Base-by-base conservation (phyloP, 2,888 invertebrate species). In the Phyto melanocephala region DNA sequence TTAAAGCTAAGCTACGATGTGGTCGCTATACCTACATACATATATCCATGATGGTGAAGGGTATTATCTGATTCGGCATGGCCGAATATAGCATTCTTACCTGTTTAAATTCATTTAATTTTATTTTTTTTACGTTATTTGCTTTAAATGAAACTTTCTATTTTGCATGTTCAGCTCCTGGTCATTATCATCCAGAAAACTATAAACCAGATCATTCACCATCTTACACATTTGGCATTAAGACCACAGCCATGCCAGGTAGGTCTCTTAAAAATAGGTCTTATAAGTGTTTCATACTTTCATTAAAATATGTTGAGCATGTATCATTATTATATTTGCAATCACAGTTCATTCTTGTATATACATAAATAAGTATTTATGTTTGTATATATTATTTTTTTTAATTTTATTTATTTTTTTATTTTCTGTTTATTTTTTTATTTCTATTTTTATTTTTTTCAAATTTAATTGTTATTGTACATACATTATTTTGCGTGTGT, bases 191-290 rank as follows among this genome's bases (percentile, higher is more conserved):
- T 85, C 93, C 94, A 60, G 93, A 93, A 87, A 92, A 92, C 78
- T 90, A 88, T 75, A 91, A 90, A 22, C 84, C 90, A 13, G 89
- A 90, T 75, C 91, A 90, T 72, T 88, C 90, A 13, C 91, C 91
- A 1, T 87, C 92, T 81, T 95, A 92, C 87, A 93, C 93, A 74
- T 94, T 95, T 86, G 93, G 94, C 65, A 89, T 93, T 3, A 94
- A 93, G 90, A 89, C 88, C 2, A 56, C 85, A 4, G 84, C 85
- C 7, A 84, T 88, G 77, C 85, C 89, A 87, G 90, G 90, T 90
- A 87, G 86, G 90, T 88, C 15, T 45, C 28, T 6, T 28, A 5
- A 28, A 28, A 28, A 5, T 6, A 3, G 4, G 28, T 28, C 28
- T 28, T n/a, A n/a, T n/a, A n/a, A n/a, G n/a, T n/a, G n/a, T n/a